Conservation (phyloP, 1,140 invertebrate species). For the Platyscapa corneri region DNA sequence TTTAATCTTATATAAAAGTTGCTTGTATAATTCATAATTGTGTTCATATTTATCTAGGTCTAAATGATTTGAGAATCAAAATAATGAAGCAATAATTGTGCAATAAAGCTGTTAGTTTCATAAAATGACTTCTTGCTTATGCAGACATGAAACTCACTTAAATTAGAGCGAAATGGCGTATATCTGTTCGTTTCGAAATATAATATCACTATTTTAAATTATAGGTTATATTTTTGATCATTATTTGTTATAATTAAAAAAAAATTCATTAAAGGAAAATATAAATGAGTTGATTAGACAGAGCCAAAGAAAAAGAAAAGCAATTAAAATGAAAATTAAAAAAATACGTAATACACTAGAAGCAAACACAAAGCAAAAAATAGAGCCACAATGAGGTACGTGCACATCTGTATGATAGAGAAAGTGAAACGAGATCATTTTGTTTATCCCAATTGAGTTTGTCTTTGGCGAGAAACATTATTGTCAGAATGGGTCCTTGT, state of each 20-base stretch:
- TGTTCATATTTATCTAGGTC: too few relatives aligned
- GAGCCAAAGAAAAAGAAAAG: background rate
- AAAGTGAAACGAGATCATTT: constrained; percentile 39
- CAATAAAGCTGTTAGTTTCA: background rate
- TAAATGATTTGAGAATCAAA: too few relatives aligned
- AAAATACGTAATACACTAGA: background rate
- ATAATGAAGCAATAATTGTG: too few relatives aligned
- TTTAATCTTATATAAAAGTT: background rate
- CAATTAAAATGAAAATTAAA: background rate
- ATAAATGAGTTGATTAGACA: background rate
- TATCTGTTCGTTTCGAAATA: too few relatives aligned
- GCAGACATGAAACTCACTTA: too few relatives aligned
- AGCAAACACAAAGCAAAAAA: background rate
- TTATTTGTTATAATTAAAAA: background rate
- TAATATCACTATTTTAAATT: too few relatives aligned
- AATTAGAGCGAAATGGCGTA: too few relatives aligned
- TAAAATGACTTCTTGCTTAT: background rate
- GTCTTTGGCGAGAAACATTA: constrained; percentile 36
- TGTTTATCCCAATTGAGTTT: constrained; percentile 48
- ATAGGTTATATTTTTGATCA: too few relatives aligned
- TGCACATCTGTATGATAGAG: background rate
- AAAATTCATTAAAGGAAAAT: background rate
- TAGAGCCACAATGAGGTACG: background rate
- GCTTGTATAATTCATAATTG: background rate
- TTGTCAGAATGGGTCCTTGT: constrained; percentile 46